These are phyloP conservation scores for Catonia carolina DNA, from an alignment of 2,888 invertebrate genomes.

Conservation along the genomic window DNA sequence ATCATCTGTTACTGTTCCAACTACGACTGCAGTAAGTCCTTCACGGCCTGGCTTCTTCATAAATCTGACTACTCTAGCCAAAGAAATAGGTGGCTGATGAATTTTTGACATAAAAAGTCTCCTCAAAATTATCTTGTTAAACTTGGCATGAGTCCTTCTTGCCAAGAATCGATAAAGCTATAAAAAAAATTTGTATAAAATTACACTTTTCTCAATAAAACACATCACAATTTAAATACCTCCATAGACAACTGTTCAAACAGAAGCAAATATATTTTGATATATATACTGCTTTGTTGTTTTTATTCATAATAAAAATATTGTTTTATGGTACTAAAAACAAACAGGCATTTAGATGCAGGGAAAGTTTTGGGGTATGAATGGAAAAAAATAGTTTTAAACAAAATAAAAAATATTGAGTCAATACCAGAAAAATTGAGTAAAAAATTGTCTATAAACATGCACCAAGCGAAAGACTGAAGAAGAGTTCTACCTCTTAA, in stretches of 20 bases:
- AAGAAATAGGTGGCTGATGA: constrained; percentile 87
- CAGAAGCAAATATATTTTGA: not conserved
- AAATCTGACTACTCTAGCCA: constrained; percentile 78
- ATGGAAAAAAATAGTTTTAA: no score
- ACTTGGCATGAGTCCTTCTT: constrained; percentile 91
- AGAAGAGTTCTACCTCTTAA: no score
- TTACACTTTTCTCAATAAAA: not conserved
- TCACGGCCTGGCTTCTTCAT: constrained; percentile 85
- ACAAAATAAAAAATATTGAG: no score
- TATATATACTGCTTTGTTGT: no score
- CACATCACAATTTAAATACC: not conserved
- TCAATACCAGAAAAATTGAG: no score
- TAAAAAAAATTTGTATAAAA: constrained; percentile 39
- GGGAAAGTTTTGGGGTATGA: no score
- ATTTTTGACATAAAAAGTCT: constrained; percentile 97
- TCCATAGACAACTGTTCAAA: not conserved
- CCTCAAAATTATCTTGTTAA: constrained; percentile 89
- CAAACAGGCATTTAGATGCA: no score
- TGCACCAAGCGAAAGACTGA: no score
- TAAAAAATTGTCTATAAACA: no score
- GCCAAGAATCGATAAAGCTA: constrained; percentile 96
- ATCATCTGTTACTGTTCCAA: constrained; percentile 94
- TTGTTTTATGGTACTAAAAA: no score
- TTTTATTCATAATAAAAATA: not conserved
- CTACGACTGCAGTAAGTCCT: constrained; percentile 83